phyloP scores from a whole-genome alignment of 2,888 invertebrate genomes.

The Acrocera orbiculus region DNA sequence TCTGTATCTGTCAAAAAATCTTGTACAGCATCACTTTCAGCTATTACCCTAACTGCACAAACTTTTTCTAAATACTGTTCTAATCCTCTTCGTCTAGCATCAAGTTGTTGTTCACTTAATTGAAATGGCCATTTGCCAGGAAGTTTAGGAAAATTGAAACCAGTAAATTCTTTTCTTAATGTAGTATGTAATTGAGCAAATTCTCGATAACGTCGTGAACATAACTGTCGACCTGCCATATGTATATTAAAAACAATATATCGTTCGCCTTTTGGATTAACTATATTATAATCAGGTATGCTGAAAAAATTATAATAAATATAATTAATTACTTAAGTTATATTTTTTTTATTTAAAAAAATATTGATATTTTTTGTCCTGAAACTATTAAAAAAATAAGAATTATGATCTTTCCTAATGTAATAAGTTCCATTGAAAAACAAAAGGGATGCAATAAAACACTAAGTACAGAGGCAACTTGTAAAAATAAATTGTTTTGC shows the following conservation, averaged over 20 bases:
- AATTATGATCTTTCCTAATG: too few species aligned
- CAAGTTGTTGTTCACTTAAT: constrained; percentile 92
- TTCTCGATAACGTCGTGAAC: constrained; percentile 90
- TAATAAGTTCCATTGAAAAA: too few species aligned
- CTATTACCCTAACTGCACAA: constrained; percentile 93
- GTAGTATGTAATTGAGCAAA: constrained; percentile 78
- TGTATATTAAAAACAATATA: constrained; percentile 95
- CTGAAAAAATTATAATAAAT: constrained; percentile 26
- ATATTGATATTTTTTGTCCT: too few species aligned
- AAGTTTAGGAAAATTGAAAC: constrained; percentile 89
- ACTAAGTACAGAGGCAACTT: too few species aligned
- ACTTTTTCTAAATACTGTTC: constrained; percentile 97
- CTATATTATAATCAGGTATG: constrained; percentile 88
- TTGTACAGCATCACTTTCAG: constrained; percentile 92
- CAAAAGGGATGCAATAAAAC: too few species aligned
- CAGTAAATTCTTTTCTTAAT: constrained; percentile 84
- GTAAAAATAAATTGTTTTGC: too few species aligned
- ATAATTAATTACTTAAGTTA: background rate
- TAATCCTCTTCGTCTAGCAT: constrained; percentile 82
- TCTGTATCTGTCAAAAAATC: constrained; percentile 91
- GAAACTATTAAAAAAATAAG: too few species aligned
- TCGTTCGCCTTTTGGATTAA: constrained; percentile 72
- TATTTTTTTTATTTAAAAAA: background rate
- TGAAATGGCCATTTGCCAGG: constrained; percentile 98
- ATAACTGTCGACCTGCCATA: constrained; percentile 96